Percentiles rank a stretch among this genome's conserved stretches.
Evolutionary conservation across 2,888 invertebrate species (phyloP).

Genomic region (Andrena bucephala): DNA sequence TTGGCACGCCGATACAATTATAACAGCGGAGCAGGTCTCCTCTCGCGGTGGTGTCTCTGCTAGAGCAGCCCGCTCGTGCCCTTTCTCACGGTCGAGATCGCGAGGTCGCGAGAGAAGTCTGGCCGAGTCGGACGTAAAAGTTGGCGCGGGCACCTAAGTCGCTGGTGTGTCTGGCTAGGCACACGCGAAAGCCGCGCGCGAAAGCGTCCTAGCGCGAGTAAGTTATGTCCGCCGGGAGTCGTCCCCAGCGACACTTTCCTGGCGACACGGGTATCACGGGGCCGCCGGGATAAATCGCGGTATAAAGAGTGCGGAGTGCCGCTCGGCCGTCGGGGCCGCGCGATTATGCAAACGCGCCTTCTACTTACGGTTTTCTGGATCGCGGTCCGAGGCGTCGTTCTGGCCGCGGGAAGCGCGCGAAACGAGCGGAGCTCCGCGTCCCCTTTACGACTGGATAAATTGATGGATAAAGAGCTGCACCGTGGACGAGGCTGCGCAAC

Average conservation of each 20-base stretch:
- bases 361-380: constrained; percentile 44
- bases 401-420: constrained; percentile 8
- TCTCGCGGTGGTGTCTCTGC: constrained; percentile 51
- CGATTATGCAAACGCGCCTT: constrained; percentile 60
- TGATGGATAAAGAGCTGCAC: constrained; percentile 42
- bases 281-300: constrained; percentile 39
- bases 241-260: constrained; percentile 47
- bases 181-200: constrained; percentile 51
- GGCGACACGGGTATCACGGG: constrained; percentile 37
- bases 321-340: constrained; percentile 31
- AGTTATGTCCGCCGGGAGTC: constrained; percentile 45
- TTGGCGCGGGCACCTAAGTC: constrained; percentile 44
- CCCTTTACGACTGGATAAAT: constrained; percentile 43
- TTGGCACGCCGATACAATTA: constrained; percentile 51
- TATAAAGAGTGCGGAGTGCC: constrained; percentile 44
- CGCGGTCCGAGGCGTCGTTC: constrained; percentile 8
- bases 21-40: constrained; percentile 43
- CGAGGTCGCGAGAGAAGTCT: constrained; percentile 66
- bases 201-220: constrained; percentile 48
- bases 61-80: constrained; percentile 44
- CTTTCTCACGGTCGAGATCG: constrained; percentile 67
- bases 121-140: constrained; percentile 53
- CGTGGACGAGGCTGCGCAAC: background rate
- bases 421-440: background rate
- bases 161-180: constrained; percentile 32